Conservation (phyloP, 2,797 vertebrate genomes). For the Mus minutoides region DNA sequence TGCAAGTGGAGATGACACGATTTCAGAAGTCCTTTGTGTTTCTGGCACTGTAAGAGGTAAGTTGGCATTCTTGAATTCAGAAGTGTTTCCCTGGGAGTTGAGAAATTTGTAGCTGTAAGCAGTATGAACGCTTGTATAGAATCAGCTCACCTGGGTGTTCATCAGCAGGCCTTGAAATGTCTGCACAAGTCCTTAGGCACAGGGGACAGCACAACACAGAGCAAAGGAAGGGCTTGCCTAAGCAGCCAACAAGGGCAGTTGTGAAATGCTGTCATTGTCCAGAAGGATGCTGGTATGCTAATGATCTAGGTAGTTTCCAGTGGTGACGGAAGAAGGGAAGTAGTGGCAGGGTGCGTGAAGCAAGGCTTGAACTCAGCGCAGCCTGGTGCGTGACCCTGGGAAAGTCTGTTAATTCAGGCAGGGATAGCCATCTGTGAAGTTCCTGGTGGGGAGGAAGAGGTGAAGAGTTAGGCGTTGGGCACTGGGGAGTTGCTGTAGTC, state of each 20-base stretch:
- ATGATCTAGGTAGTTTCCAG: neutral
- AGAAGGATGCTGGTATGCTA: neutral
- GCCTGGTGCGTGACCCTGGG: neutral
- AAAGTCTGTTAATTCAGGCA: neutral
- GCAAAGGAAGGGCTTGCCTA: neutral
- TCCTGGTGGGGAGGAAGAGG: neutral
- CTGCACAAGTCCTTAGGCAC: neutral
- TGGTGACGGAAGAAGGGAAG: neutral
- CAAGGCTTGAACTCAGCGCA: neutral
- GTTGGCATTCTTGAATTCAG: neutral
- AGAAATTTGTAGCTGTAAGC: neutral
- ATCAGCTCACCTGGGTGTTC: neutral
- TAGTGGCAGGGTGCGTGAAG: too few species aligned
- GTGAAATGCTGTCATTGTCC: neutral
- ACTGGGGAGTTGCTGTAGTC: neutral
- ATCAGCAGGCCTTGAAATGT: neutral
- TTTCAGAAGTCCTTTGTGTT: neutral
- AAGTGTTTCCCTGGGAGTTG: neutral
- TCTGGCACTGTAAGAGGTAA: neutral
- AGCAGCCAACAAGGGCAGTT: neutral
- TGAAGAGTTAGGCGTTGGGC: neutral
- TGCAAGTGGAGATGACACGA: neutral
- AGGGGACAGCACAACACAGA: neutral
- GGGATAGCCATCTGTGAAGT: neutral
- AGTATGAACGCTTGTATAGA: neutral